Evolutionary conservation across 2,113 vertebrate species (phyloP).

Genomic region (Chamaea fasciata): DNA sequence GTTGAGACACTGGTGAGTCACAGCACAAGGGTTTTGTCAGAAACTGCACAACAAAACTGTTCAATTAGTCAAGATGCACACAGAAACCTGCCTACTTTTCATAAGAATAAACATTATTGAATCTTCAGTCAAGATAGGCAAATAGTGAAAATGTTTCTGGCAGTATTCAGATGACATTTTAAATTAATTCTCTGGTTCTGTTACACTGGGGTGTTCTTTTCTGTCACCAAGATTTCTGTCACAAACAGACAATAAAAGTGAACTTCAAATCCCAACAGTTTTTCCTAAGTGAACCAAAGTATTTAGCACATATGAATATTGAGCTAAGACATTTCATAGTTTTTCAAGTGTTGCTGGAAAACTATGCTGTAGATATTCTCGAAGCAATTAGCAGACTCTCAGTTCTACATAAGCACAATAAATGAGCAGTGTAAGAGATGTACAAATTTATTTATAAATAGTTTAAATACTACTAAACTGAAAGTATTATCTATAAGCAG

Average conservation of each 20-base stretch:
- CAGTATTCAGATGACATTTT: not conserved
- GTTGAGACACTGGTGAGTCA: not conserved
- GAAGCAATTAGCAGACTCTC: not conserved
- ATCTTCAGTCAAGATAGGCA: not conserved
- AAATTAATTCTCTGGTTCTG: not conserved
- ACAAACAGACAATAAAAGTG: not conserved
- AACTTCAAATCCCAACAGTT: not conserved
- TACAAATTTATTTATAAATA: not conserved
- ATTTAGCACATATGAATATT: not conserved
- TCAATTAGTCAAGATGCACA: not conserved
- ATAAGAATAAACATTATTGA: not conserved
- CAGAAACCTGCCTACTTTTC: not conserved
- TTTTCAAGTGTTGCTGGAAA: not conserved
- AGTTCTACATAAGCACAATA: not conserved
- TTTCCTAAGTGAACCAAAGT: not conserved
- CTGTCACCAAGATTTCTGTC: not conserved
- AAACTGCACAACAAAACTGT: not conserved
- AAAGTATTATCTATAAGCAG: not conserved
- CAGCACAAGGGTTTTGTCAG: not conserved
- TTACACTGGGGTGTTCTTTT: not conserved
- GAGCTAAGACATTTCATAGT: not conserved
- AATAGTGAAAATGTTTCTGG: not conserved
- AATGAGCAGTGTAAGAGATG: not conserved
- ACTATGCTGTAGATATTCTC: not conserved
- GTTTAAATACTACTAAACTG: not conserved